These are phyloP conservation scores for Calyptomena viridis DNA, from an alignment of 2,113 vertebrate species.

Conservation along the genomic window DNA sequence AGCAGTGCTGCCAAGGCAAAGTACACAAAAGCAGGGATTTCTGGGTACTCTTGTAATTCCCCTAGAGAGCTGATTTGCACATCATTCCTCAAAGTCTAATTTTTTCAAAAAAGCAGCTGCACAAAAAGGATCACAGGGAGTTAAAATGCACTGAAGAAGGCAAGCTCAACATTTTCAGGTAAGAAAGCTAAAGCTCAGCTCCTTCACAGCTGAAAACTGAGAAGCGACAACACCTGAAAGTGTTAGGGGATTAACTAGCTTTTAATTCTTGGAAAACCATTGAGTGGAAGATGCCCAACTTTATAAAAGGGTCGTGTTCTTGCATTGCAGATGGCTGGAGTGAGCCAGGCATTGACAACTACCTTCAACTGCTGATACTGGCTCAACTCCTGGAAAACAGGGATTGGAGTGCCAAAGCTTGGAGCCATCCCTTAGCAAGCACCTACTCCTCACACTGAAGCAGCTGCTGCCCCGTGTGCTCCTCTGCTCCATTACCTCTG, in stretches of 20 bases:
- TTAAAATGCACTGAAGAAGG: neutral
- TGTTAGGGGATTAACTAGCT: neutral
- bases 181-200: neutral
- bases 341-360: neutral
- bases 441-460: accelerated
- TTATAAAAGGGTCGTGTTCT: neutral
- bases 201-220: neutral
- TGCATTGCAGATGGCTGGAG: neutral
- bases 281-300: neutral
- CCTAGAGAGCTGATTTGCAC: neutral
- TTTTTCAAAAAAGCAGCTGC: neutral
- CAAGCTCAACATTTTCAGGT: neutral
- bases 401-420: accelerated
- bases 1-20: neutral
- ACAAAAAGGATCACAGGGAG: neutral
- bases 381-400: neutral
- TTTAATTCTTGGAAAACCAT: neutral
- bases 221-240: neutral
- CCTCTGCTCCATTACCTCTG: neutral
- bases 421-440: neutral
- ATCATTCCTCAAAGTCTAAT: neutral
- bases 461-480: neutral
- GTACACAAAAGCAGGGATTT: neutral
- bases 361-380: neutral
- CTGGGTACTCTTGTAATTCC: neutral